Conservation (phyloP, 2,888 invertebrate species). For the Lamellibrachia satsuma region DNA sequence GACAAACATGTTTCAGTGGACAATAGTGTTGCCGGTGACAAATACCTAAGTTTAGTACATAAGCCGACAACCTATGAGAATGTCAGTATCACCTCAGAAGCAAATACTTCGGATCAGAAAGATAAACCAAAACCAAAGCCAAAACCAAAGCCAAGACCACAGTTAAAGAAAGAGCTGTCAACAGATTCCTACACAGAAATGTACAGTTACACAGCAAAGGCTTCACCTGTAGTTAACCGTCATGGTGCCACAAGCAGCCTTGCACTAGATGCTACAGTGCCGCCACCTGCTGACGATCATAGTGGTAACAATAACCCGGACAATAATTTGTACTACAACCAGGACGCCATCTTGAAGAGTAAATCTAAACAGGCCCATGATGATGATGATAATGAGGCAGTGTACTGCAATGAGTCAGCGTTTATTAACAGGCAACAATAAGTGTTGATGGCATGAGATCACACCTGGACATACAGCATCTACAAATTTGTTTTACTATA, state of each 20-base stretch:
- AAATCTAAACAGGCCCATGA: not conserved
- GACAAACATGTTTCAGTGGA: not conserved
- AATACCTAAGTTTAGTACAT: not conserved
- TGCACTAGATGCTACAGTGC: not conserved
- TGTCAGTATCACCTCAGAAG: not conserved
- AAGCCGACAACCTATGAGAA: not conserved
- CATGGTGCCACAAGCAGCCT: not conserved
- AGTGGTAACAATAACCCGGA: not conserved
- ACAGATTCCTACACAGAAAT: not conserved
- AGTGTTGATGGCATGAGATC: not conserved
- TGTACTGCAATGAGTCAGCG: slow-evolving; percentile 2
- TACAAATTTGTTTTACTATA: not conserved
- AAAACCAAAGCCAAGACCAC: not conserved
- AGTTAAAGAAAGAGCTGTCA: not conserved
- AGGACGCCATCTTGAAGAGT: not conserved
- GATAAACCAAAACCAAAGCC: not conserved
- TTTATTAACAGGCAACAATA: not conserved
- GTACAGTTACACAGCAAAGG: not conserved
- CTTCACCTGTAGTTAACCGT: not conserved
- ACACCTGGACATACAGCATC: not conserved
- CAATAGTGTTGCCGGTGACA: not conserved
- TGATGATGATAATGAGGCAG: not conserved
- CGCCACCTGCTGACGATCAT: not conserved
- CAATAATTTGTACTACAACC: not conserved
- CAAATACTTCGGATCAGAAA: not conserved